These are phyloP conservation scores for Gryon sp. DNA, from an alignment of 1,140 invertebrate species.

Conservation along the genomic window DNA sequence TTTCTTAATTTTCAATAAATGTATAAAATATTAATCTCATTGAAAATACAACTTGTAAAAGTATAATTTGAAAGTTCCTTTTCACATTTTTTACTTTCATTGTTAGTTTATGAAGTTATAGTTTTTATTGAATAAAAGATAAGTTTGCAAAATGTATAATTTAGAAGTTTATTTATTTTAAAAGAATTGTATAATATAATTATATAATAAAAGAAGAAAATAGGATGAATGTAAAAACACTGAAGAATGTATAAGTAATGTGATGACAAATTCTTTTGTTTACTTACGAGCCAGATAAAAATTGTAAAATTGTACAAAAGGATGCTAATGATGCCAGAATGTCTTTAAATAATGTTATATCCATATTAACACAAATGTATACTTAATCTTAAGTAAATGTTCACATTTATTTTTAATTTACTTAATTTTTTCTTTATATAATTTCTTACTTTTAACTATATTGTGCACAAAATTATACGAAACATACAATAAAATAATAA, in stretches of 20 bases:
- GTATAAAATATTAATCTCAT: slow-evolving; percentile 4
- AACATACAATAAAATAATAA: no score
- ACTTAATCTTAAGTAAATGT: background rate
- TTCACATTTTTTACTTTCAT: no score
- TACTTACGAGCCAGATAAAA: slow-evolving; percentile 85
- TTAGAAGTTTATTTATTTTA: no score
- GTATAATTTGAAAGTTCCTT: no score
- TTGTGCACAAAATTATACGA: no score
- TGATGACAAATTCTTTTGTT: slow-evolving; percentile 29
- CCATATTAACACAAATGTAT: slow-evolving; percentile 16
- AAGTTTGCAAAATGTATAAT: no score
- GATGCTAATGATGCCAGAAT: slow-evolving; percentile 82
- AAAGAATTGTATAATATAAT: background rate
- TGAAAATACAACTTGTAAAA: no score
- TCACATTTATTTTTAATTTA: no score
- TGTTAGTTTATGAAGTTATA: no score
- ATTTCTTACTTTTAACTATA: no score
- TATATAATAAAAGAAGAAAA: background rate
- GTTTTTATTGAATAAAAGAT: no score
- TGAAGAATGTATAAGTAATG: slow-evolving; percentile 3
- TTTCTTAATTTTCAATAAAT: slow-evolving; percentile 1
- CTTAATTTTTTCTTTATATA: no score
- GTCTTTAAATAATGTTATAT: slow-evolving; percentile 41
- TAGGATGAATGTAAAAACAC: slow-evolving; percentile 5
- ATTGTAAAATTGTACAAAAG: slow-evolving; percentile 84